Conservation (phyloP, 2,113 vertebrate species). For the Ramphastos sulfuratus region DNA sequence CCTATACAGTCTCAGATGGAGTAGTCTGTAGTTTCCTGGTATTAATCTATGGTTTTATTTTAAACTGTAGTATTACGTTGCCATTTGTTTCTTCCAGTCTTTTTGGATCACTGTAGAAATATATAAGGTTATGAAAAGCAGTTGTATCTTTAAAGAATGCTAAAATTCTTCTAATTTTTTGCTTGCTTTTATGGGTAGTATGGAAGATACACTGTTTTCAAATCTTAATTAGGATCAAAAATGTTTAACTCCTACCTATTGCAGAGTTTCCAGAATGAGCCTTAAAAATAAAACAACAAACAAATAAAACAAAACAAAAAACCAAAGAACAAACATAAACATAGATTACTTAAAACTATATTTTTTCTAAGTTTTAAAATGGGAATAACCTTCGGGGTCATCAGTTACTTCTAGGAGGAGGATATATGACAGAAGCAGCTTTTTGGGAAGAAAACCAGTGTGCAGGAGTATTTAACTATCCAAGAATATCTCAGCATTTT, state of each 20-base stretch:
- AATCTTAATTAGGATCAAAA: conserved; percentile 33
- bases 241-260: not conserved
- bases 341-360: not conserved
- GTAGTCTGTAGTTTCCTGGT: conserved; percentile 48
- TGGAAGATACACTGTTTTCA: conserved; percentile 19
- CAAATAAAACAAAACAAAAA: not conserved
- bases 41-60: conserved; percentile 67
- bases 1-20: conserved; percentile 40
- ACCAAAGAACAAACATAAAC: not conserved
- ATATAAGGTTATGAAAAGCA: conserved; percentile 58
- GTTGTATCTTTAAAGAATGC: conserved; percentile 36
- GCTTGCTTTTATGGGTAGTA: conserved; percentile 27
- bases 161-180: conserved; percentile 34
- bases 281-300: not conserved
- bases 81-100: conserved; percentile 20
- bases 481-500: not conserved
- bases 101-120: conserved; percentile 37
- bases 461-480: not conserved
- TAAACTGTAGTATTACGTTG: conserved; percentile 52
- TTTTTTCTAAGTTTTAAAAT: not conserved
- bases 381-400: not conserved
- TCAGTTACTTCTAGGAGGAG: not conserved
- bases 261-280: not conserved
- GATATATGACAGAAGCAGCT: not conserved
- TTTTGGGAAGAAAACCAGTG: not conserved